Conservation (phyloP, 2,797 vertebrate genomes). For the Sebastes jordani region DNA sequence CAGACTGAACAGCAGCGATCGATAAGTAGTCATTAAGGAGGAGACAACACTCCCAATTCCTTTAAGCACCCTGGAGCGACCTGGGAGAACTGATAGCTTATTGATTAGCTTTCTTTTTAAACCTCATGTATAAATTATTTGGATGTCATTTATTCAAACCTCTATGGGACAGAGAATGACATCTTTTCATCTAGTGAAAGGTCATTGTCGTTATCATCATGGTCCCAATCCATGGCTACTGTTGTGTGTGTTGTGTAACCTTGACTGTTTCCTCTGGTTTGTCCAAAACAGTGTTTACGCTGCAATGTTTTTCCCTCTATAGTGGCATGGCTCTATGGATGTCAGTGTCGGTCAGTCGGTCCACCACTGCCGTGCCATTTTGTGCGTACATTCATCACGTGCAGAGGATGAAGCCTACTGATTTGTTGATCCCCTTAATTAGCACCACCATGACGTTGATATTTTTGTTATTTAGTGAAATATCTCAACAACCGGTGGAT, state of each 20-base stretch:
- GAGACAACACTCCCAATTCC: slow-evolving; percentile 39
- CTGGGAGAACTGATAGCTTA: slow-evolving; percentile 22
- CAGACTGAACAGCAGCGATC: slow-evolving; percentile 9
- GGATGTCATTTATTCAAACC: slow-evolving; percentile 12
- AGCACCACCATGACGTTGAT: not conserved
- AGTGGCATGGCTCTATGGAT: not conserved
- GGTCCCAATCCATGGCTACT: not conserved
- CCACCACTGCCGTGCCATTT: not conserved
- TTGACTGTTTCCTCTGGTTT: not conserved
- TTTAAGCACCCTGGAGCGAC: slow-evolving; percentile 30
- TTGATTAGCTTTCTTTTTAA: slow-evolving; percentile 48
- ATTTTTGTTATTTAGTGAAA: too few relatives aligned
- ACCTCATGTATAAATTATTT: slow-evolving; percentile 39
- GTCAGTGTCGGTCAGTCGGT: not conserved
- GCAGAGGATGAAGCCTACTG: not conserved
- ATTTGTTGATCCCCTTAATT: not conserved
- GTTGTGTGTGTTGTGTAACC: not conserved
- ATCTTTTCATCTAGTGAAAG: slow-evolving; percentile 17
- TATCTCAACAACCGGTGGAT: too few relatives aligned
- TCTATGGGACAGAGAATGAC: not conserved
- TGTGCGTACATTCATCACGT: not conserved
- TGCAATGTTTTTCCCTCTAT: not conserved
- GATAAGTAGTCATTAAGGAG: slow-evolving; percentile 49
- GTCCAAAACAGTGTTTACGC: not conserved
- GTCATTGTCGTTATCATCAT: slow-evolving; percentile 5